These are phyloP conservation scores for Syngnathus typhle DNA, from an alignment of 2,113 vertebrate genomes.

Conservation along the genomic window DNA sequence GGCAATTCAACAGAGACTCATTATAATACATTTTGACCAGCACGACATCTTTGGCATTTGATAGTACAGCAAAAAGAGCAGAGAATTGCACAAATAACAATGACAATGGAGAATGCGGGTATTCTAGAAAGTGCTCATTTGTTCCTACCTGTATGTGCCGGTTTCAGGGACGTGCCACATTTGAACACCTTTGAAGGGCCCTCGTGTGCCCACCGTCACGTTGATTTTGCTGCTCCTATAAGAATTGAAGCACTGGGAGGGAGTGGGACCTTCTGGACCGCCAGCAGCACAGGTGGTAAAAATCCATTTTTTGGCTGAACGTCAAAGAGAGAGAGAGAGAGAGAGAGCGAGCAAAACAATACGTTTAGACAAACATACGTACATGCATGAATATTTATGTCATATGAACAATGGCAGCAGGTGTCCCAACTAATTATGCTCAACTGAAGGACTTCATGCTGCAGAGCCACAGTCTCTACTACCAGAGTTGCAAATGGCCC, in stretches of 20 bases:
- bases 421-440: conserved; percentile 55
- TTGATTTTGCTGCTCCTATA: conserved; percentile 87
- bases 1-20: no score
- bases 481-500: no score
- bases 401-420: conserved; percentile 12
- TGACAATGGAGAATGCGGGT: not conserved
- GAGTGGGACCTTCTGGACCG: conserved; percentile 86
- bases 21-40: no score
- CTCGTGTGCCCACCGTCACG: conserved; percentile 80
- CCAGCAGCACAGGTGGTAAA: conserved; percentile 91
- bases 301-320: conserved; percentile 74
- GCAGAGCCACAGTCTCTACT: conserved; percentile 44
- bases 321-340: conserved; percentile 1
- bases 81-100: no score
- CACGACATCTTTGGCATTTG: no score
- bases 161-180: conserved; percentile 90
- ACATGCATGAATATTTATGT: not conserved
- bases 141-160: conserved; percentile 84
- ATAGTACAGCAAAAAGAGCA: no score
- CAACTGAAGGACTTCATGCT: conserved; percentile 39
- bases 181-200: conserved; percentile 85
- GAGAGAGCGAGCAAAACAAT: not conserved
- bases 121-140: not conserved
- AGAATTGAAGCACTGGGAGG: conserved; percentile 86
- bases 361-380: no score